A percentile compares a stretch with the other conserved stretches of the same genome.
These are phyloP conservation scores for Tyria jacobaeae DNA, from an alignment of 2,888 invertebrate genomes.

Conservation along the genomic window DNA sequence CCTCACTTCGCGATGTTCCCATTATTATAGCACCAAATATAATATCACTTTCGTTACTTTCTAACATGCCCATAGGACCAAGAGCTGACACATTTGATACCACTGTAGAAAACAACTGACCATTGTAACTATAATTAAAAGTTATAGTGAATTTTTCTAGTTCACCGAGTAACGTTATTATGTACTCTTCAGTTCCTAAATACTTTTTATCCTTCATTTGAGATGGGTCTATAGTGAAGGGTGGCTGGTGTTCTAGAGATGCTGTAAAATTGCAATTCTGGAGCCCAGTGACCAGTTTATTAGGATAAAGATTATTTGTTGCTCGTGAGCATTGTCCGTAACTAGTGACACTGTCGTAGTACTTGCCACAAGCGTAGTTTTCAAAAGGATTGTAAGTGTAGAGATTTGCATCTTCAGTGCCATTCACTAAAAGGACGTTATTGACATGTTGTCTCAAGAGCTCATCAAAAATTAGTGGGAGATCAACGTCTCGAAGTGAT, in stretches of 20 bases:
- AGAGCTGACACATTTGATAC: constrained; percentile 19
- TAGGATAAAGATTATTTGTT: constrained; percentile 49
- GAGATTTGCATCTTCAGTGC: constrained; percentile 51
- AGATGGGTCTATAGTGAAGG: constrained; percentile 33
- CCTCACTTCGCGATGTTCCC: constrained; percentile 12
- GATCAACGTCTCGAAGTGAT: constrained; percentile 29
- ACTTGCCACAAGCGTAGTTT: constrained; percentile 66
- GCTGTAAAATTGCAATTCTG: constrained; percentile 61
- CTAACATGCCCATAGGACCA: constrained; percentile 22
- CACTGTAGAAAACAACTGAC: constrained; percentile 7
- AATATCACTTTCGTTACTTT: constrained; percentile 30
- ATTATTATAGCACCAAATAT: constrained; percentile 28
- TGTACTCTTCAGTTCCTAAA: constrained; percentile 36
- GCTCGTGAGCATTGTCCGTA: constrained; percentile 58
- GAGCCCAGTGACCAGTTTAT: constrained; percentile 58
- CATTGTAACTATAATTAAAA: constrained; percentile 20
- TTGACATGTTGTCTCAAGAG: constrained; percentile 54
- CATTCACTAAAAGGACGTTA: constrained; percentile 58
- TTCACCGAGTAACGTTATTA: constrained; percentile 34
- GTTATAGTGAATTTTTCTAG: constrained; percentile 32
- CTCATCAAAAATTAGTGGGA: constrained; percentile 56
- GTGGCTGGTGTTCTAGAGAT: constrained; percentile 38
- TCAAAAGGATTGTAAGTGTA: constrained; percentile 70
- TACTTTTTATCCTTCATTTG: background rate
- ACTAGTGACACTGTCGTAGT: constrained; percentile 56